A percentile compares a stretch with the other conserved stretches of the same genome.
Conservation (phyloP, 2,888 invertebrate species). For the Papilio demoleus region DNA sequence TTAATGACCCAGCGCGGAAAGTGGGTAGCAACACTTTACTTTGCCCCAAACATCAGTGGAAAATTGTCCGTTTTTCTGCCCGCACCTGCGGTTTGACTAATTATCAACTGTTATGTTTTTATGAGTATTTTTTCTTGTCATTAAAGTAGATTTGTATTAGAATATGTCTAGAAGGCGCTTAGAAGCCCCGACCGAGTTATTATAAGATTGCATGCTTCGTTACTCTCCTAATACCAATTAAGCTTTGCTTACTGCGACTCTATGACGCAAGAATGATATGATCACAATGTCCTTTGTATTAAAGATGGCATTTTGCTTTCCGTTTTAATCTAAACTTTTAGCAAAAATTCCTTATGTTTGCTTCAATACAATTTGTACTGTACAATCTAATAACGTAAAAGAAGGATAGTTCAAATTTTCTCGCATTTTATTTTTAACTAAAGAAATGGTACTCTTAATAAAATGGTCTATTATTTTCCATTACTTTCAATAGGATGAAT, state of each 20-base stretch:
- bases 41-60: too few relatives aligned
- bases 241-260: slow-evolving; percentile 5
- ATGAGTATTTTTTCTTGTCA: not conserved
- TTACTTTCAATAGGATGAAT: not conserved
- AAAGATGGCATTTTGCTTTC: not conserved
- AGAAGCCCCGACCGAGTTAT: slow-evolving; percentile 31
- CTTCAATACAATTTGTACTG: too few relatives aligned
- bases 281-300: not conserved
- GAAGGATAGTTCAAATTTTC: too few relatives aligned
- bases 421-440: too few relatives aligned
- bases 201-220: slow-evolving; percentile 32
- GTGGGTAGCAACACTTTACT: too few relatives aligned
- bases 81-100: too few relatives aligned
- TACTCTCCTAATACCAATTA: slow-evolving; percentile 24
- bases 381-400: too few relatives aligned
- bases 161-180: slow-evolving; percentile 12
- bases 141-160: slow-evolving; percentile 6
- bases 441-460: too few relatives aligned
- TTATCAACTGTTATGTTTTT: not conserved
- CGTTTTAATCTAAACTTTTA: not conserved
- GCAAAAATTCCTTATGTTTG: too few relatives aligned
- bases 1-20: too few relatives aligned
- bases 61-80: too few relatives aligned
- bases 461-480: not conserved
- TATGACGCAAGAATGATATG: not conserved